Percentiles rank a stretch among this genome's conserved stretches.
Conservation (phyloP, 2,113 vertebrate genomes). For the Hypocryptadius cinnamomeus region DNA sequence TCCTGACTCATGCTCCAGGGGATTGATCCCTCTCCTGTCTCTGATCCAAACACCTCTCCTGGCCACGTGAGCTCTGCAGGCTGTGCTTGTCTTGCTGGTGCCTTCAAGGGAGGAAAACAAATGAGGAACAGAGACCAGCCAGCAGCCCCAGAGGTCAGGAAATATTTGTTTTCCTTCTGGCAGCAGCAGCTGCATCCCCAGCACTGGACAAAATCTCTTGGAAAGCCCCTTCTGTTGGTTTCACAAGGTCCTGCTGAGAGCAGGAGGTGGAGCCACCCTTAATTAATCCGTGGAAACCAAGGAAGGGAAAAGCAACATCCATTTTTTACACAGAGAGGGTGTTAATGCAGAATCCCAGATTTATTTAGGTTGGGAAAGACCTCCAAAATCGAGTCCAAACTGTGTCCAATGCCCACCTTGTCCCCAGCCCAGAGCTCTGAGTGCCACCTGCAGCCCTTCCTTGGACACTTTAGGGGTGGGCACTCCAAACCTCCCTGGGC, state of each 20-base stretch:
- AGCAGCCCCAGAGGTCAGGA: background rate
- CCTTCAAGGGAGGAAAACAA: background rate
- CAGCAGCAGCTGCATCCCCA: background rate
- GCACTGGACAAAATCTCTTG: background rate
- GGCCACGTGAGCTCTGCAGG: background rate
- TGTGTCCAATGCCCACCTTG: background rate
- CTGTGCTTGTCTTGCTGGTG: background rate
- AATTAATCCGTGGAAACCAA: rapidly evolving
- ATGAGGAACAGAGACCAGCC: background rate
- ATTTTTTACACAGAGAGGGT: background rate
- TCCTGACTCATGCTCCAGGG: background rate
- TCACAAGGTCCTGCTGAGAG: rapidly evolving
- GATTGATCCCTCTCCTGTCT: background rate
- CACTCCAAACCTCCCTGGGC: background rate
- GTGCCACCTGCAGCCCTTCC: background rate
- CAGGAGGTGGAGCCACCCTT: background rate
- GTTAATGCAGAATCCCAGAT: too few species aligned
- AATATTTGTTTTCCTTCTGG: background rate
- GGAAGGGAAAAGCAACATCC: background rate
- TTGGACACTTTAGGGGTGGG: background rate
- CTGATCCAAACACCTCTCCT: background rate
- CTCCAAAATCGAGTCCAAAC: background rate
- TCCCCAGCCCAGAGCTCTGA: background rate
- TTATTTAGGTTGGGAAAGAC: background rate
- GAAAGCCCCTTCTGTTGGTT: background rate